A percentile compares a stretch with the other conserved stretches of the same genome.
Conservation (phyloP, 2,797 vertebrate genomes). For the Hippocampus kuda region DNA sequence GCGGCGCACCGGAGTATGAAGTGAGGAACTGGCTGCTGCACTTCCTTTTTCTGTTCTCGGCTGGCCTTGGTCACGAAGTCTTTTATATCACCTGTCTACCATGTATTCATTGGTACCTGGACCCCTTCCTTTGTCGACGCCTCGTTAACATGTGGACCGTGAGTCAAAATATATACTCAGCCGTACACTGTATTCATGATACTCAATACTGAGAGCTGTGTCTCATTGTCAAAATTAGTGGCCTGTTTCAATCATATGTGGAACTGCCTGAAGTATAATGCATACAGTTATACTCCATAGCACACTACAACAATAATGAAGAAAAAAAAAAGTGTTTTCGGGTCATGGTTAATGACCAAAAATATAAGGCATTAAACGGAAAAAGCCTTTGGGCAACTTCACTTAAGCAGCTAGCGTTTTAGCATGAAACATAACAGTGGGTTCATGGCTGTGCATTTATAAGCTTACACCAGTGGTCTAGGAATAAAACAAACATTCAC, state of each 20-base stretch:
- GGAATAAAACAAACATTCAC: too few relatives aligned
- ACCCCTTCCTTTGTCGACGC: slow-evolving; percentile 81
- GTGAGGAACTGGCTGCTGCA: slow-evolving; percentile 83
- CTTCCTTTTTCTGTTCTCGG: slow-evolving; percentile 81
- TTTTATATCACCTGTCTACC: slow-evolving; percentile 95
- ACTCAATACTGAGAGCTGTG: background rate
- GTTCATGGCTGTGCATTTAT: too few relatives aligned
- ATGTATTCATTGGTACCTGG: slow-evolving; percentile 85
- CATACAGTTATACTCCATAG: background rate
- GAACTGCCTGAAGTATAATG: background rate
- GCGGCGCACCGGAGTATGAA: slow-evolving; percentile 57
- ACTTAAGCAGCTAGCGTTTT: too few relatives aligned
- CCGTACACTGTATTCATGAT: too few relatives aligned
- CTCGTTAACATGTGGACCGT: slow-evolving; percentile 87
- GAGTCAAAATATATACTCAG: slow-evolving; percentile 52
- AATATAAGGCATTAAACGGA: too few relatives aligned
- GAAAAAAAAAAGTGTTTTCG: background rate
- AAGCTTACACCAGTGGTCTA: too few relatives aligned
- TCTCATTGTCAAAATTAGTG: background rate
- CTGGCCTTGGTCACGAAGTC: slow-evolving; percentile 81
- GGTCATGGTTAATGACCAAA: too few relatives aligned
- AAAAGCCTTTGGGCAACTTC: too few relatives aligned
- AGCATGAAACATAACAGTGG: too few relatives aligned
- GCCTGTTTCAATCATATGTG: background rate
- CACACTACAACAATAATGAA: background rate